Base-by-base conservation (phyloP, 1,140 invertebrate genomes). In the Drusus annulatus region DNA sequence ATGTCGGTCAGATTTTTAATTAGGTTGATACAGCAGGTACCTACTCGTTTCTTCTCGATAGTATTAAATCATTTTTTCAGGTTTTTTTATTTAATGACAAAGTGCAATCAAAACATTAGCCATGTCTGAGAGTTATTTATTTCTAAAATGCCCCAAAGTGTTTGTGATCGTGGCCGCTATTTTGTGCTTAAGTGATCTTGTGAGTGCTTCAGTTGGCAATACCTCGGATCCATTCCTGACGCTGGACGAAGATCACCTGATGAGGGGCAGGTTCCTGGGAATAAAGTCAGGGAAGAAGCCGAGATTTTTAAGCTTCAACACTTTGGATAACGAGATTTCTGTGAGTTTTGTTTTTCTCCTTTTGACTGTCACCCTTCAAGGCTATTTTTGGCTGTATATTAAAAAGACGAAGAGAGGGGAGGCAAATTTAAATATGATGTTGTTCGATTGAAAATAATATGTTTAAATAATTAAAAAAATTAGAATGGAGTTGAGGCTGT, bases 291-390 rank as follows among this genome's bases (percentile, higher is more conserved):
- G 54, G n/a, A 84, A 85, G 31, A 82, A 85, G 82, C 78, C 85
- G 2, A 88, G 80, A 74, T 83, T 87, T 56, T 84, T 89, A 19
- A 85, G 86, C 31, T 89, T 89, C 45, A 82, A 87, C 19, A 84
- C 84, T 0, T 16, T 82, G 6, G 82, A 86, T 16, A 80, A 86
- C 21, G 87, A 88, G 83, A 85, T 89, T 36, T 80, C 84, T 25
- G 88, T 87, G 83, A 86, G 87, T 75, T 31, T 31, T 31, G 16
- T 31, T 7, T 65, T 28, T 16, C 7, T 45, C 0, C 8, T 7
- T 36, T 36, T 36, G 36, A 10, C 8, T 8, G 10, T 45, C 36
- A 45, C 10, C 36, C 10, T 45, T 45, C 36, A 13, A 10, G 36
- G 36, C 0, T 36, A 10, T 10, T 45, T 1, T 13, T 45, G 10